Percentiles rank a stretch among this genome's conserved stretches.
These are phyloP conservation scores for Heterochromis multidens DNA, from an alignment of 2,113 vertebrate species.

Conservation along the genomic window DNA sequence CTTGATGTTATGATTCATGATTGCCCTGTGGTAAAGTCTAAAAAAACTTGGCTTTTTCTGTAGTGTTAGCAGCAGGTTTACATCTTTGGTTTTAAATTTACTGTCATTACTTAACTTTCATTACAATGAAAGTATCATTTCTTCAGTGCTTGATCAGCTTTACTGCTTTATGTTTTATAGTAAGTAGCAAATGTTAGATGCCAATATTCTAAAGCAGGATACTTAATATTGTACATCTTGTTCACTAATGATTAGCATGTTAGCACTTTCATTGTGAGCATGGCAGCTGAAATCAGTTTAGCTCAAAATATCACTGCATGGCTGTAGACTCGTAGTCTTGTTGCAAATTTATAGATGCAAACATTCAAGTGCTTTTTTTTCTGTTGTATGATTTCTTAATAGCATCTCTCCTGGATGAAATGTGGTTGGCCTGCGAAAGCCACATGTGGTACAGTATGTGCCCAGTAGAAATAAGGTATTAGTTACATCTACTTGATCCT, in stretches of 20 bases:
- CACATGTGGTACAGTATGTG: neutral
- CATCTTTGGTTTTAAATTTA: neutral
- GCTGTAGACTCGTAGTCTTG: neutral
- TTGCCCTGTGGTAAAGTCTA: neutral
- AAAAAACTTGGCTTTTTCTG: neutral
- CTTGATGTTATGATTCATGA: neutral
- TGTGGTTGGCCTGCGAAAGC: neutral
- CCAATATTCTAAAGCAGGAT: neutral
- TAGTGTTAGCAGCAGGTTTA: neutral
- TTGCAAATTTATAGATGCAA: neutral
- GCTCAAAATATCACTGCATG: neutral
- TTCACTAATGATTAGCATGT: neutral
- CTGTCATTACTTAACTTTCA: neutral
- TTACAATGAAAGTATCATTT: neutral
- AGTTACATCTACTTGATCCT: conserved; percentile 56
- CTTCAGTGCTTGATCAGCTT: neutral
- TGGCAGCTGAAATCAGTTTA: neutral
- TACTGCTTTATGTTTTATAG: neutral
- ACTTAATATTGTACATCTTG: neutral
- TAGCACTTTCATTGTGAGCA: neutral
- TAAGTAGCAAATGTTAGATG: neutral
- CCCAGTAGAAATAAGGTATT: conserved; percentile 43
- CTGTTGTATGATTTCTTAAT: neutral
- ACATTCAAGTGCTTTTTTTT: neutral
- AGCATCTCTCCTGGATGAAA: neutral